Conservation (phyloP, 1,140 invertebrate genomes). For the Ylistrum balloti region DNA sequence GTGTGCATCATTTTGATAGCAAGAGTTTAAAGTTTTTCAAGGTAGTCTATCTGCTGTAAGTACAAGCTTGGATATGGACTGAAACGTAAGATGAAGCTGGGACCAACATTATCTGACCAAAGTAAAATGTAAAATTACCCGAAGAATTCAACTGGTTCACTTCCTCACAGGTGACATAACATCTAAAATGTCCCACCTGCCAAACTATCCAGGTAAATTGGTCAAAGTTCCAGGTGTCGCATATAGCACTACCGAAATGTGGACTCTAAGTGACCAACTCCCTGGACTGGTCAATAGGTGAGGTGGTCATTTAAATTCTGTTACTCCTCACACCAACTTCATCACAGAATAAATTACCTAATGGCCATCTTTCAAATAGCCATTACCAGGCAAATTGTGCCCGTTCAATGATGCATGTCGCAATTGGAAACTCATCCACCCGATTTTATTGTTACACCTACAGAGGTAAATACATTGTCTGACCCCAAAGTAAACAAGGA, state of each 20-base stretch:
- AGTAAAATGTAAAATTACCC: background rate
- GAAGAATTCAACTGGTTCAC: background rate
- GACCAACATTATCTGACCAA: too few species aligned
- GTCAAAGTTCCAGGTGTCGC: background rate
- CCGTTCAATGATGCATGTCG: background rate
- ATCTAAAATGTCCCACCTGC: background rate
- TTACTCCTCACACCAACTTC: constrained; percentile 32
- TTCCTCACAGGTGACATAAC: background rate
- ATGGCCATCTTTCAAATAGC: constrained; percentile 25
- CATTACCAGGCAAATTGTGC: background rate
- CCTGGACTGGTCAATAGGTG: background rate
- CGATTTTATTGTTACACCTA: background rate
- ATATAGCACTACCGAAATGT: constrained; percentile 2
- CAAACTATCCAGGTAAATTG: background rate
- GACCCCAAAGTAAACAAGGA: constrained; percentile 2
- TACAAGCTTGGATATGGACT: too few species aligned
- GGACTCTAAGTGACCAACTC: background rate
- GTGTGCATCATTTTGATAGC: too few species aligned
- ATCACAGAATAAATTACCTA: background rate
- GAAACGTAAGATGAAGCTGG: too few species aligned
- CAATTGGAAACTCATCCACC: background rate
- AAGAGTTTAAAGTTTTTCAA: too few species aligned
- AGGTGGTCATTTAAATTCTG: constrained; percentile 34
- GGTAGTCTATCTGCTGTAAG: too few species aligned
- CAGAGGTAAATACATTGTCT: background rate